Evolutionary conservation across 2,797 vertebrate species (phyloP).

Genomic region (Knipowitschia caucasica): DNA sequence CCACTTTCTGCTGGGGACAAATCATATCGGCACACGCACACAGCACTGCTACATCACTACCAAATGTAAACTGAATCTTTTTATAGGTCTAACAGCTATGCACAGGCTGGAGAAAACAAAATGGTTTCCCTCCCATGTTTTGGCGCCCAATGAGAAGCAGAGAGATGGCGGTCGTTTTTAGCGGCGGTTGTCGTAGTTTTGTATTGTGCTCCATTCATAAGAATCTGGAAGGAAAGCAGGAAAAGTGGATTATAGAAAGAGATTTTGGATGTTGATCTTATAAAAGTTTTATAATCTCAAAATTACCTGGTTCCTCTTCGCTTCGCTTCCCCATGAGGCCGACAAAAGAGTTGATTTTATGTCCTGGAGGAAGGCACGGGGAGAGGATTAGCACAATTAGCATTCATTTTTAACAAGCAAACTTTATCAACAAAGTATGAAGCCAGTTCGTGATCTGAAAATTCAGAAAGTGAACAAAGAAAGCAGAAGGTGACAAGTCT

Average conservation of each 20-base stretch:
- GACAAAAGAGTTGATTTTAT: slow-evolving; percentile 82
- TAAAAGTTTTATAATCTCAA: background rate
- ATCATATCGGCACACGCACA: slow-evolving; percentile 53
- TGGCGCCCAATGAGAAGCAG: slow-evolving; percentile 29
- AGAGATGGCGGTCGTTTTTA: slow-evolving; percentile 32
- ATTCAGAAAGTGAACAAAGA: no score
- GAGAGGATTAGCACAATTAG: background rate
- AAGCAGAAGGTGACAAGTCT: no score
- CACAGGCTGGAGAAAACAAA: slow-evolving; percentile 40
- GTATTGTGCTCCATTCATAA: slow-evolving; percentile 72
- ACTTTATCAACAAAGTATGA: no score
- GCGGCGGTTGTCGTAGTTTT: slow-evolving; percentile 63
- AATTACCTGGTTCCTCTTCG: slow-evolving; percentile 74
- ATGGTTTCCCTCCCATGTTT: slow-evolving; percentile 12
- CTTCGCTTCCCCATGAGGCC: slow-evolving; percentile 81
- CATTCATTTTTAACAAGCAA: background rate
- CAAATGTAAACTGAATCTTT: slow-evolving; percentile 53
- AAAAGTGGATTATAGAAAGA: background rate
- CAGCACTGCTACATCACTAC: slow-evolving; percentile 61
- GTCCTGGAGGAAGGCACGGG: slow-evolving; percentile 56
- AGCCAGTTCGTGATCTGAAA: no score
- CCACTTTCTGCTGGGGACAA: slow-evolving; percentile 27
- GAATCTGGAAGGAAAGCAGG: slow-evolving; percentile 52
- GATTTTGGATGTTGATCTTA: background rate
- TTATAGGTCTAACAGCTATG: slow-evolving; percentile 54